Evolutionary conservation across 2,113 vertebrate genomes (phyloP), one percentile per base, ranked within the genome.

Genomic region (Caretta caretta): DNA sequence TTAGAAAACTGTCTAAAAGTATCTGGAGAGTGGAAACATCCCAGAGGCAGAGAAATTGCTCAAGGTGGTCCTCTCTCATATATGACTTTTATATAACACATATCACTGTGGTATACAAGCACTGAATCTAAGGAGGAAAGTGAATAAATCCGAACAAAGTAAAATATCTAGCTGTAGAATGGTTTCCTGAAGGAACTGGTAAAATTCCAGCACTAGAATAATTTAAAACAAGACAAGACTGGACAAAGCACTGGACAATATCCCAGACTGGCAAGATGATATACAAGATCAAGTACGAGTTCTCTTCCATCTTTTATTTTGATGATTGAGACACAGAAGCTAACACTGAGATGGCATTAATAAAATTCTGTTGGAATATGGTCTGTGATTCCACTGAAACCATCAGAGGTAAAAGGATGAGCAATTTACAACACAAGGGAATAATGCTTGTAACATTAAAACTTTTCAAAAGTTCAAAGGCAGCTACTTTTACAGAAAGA

Each of bases 351-450:
- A 86, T 0, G 0, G 22, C 46, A 86, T 81, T 78, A 84, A 87
- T 83, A 83, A 95, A 86, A 94, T 80, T 10, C 5, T 17, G 49
- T 76, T 48, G 92, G 49, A 24, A 4, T 14, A 59, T 5, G 42
- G 19, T n/a, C 5, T 80, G 19, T 22, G 82, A 80, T 89, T 92
- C 83, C 65, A 27, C 31, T 89, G 48, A 50, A 79, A 35, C 14
- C 59, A 27, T 76, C 76, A 76, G 20, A 87, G 57, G 50, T 49
- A 83, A 93, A 29, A 91, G 46, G 19, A 27, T 69, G 3, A 8
- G 25, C 35, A 91, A 95, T 56, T 56, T 48, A 80, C 29, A 94
- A 56, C 7, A 90, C 78, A 87, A 88, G 10, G 48, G 13, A 93
- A 20, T 38, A 90, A 93, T 14, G 48, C 2, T 5, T 76, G 46